These are phyloP conservation scores for Sceloporus tristichus DNA, from an alignment of 2,113 vertebrate species.

Conservation along the genomic window DNA sequence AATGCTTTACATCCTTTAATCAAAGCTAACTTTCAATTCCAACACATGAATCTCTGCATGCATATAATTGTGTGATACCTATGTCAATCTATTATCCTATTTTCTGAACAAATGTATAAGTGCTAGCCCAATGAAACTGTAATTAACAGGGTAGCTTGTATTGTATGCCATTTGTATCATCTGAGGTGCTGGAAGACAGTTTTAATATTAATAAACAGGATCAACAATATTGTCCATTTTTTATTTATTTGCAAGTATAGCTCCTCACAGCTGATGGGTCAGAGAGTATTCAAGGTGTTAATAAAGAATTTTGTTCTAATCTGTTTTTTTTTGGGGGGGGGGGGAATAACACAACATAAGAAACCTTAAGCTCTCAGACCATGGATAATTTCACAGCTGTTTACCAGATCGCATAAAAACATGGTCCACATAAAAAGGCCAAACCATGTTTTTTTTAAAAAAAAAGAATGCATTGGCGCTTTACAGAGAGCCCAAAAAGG, in stretches of 20 bases:
- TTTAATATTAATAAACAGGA: not conserved
- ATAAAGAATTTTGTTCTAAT: not conserved
- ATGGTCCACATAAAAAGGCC: no score
- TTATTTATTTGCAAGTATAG: not conserved
- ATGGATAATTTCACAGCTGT: not conserved
- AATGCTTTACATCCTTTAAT: conserved; percentile 56
- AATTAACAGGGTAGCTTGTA: not conserved
- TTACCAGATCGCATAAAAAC: not conserved
- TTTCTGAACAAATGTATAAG: not conserved
- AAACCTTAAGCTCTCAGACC: not conserved
- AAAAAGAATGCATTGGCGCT: not conserved
- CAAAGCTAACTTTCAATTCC: conserved; percentile 41
- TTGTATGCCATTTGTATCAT: not conserved
- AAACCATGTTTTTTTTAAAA: no score
- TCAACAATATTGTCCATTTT: not conserved
- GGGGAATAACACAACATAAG: not conserved
- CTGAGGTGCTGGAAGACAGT: not conserved
- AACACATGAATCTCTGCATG: not conserved
- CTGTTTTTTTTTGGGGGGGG: not conserved
- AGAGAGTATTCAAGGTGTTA: not conserved
- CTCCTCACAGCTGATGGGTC: not conserved
- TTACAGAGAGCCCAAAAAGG: no score
- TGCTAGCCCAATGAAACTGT: not conserved
- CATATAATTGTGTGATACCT: not conserved
- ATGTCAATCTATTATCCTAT: not conserved